Conservation (phyloP, 2,113 vertebrate species). For the Cephalopholis sonnerati region DNA sequence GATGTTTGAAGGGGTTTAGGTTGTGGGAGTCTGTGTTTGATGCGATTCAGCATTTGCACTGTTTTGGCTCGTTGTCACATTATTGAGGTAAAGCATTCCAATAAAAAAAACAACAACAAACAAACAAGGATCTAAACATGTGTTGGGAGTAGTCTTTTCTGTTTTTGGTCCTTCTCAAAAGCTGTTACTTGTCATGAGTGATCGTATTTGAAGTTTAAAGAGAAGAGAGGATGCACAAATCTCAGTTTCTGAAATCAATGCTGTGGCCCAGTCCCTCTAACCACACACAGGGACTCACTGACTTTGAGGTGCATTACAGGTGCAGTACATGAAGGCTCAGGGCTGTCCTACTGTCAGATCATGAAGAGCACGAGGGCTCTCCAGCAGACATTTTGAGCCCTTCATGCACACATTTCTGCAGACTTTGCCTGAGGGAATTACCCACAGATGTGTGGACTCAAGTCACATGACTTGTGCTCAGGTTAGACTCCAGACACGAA, state of each 20-base stretch:
- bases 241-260: background rate
- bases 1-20: slow-evolving; percentile 32
- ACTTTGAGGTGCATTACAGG: too few species aligned
- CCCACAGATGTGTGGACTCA: too few species aligned
- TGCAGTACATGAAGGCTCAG: too few species aligned
- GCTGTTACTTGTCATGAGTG: background rate
- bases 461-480: too few species aligned
- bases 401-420: too few species aligned
- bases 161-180: background rate
- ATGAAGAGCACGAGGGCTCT: too few species aligned
- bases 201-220: background rate
- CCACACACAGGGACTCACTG: too few species aligned
- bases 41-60: slow-evolving; percentile 68
- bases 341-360: too few species aligned
- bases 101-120: slow-evolving; percentile 52
- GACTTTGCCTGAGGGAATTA: too few species aligned
- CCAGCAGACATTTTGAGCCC: too few species aligned
- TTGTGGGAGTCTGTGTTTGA: slow-evolving; percentile 48
- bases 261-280: too few species aligned
- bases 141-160: slow-evolving; percentile 7
- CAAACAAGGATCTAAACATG: slow-evolving; percentile 37
- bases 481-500: too few species aligned
- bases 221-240: background rate
- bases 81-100: slow-evolving; percentile 75
- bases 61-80: slow-evolving; percentile 68